Conservation (phyloP, 2,888 invertebrate genomes). For the Andrena praecox region DNA sequence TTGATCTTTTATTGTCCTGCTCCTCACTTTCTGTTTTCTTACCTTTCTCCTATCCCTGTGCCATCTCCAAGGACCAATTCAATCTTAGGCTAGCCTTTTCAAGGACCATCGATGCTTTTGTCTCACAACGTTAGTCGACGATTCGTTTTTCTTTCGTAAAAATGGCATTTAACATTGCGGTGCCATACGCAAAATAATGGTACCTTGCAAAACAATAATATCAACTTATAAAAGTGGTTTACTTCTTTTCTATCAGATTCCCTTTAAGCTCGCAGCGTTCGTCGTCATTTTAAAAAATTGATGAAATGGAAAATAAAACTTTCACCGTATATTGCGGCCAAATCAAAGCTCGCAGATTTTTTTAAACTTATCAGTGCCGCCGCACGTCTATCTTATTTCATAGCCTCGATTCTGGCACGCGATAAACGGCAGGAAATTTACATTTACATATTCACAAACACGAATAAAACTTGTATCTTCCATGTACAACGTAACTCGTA, state of each 20-base stretch:
- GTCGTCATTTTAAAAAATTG: too few relatives aligned
- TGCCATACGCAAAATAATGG: too few relatives aligned
- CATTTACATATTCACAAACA: background rate
- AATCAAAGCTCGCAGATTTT: background rate
- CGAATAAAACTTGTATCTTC: conserved; percentile 12
- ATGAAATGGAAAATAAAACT: too few relatives aligned
- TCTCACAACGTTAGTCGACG: background rate
- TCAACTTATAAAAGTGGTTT: too few relatives aligned
- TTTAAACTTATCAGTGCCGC: background rate
- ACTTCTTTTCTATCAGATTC: too few relatives aligned
- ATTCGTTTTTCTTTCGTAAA: background rate
- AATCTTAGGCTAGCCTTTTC: conserved; percentile 73
- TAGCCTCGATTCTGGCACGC: background rate
- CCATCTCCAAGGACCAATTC: conserved; percentile 76
- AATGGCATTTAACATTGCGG: background rate
- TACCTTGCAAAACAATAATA: too few relatives aligned
- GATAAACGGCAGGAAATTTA: conserved; percentile 2
- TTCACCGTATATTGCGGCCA: too few relatives aligned
- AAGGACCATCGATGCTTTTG: conserved; percentile 20
- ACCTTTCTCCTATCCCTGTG: conserved; percentile 12
- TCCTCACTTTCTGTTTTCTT: conserved; percentile 42
- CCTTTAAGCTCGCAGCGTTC: too few relatives aligned
- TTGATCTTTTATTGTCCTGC: conserved; percentile 68
- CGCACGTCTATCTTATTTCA: background rate
- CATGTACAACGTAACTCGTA: background rate